A percentile compares a stretch with the other conserved stretches of the same genome.
phyloP scores from a whole-genome alignment of 2,888 invertebrate species.

The Eilema sororculum region DNA sequence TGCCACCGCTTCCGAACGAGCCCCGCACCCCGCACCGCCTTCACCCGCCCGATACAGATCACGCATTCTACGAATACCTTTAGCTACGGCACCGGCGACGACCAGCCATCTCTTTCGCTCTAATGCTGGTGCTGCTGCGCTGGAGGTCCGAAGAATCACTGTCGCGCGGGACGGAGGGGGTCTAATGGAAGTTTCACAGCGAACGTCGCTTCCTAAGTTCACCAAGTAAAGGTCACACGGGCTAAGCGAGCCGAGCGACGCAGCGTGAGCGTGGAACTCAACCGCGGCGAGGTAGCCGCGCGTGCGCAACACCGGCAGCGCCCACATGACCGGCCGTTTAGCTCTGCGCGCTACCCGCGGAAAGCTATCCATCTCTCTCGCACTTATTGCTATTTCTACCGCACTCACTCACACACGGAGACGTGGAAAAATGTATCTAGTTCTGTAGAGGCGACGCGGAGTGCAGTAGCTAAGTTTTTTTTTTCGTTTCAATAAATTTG shows the following conservation, averaged over 20 bases:
- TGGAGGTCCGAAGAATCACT: conserved; percentile 68
- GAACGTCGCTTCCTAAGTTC: conserved; percentile 86
- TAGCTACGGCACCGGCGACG: conserved; percentile 79
- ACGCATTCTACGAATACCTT: conserved; percentile 87
- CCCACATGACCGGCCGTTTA: conserved; percentile 84
- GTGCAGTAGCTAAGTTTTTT: conserved; percentile 84
- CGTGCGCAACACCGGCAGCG: conserved; percentile 87
- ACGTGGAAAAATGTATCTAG: conserved; percentile 87
- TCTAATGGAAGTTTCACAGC: conserved; percentile 84
- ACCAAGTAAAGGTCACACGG: conserved; percentile 85
- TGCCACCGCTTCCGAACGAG: conserved; percentile 87
- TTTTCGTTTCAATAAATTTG: conserved; percentile 87
- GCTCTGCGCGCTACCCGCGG: conserved; percentile 68
- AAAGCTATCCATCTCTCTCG: conserved; percentile 67
- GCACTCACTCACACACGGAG: conserved; percentile 71
- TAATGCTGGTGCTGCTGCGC: conserved; percentile 71
- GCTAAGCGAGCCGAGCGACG: conserved; percentile 83
- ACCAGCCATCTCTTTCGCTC: conserved; percentile 82
- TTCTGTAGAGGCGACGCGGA: conserved; percentile 85
- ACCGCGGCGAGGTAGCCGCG: conserved; percentile 82
- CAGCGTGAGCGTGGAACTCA: conserved; percentile 83
- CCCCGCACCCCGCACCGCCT: conserved; percentile 76
- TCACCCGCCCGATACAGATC: conserved; percentile 85
- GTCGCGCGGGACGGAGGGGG: conserved; percentile 78
- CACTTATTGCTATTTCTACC: conserved; percentile 38